A percentile compares a stretch with the other conserved stretches of the same genome.
phyloP scores from a whole-genome alignment of 2,888 invertebrate genomes.

The Orgyia antiqua region DNA sequence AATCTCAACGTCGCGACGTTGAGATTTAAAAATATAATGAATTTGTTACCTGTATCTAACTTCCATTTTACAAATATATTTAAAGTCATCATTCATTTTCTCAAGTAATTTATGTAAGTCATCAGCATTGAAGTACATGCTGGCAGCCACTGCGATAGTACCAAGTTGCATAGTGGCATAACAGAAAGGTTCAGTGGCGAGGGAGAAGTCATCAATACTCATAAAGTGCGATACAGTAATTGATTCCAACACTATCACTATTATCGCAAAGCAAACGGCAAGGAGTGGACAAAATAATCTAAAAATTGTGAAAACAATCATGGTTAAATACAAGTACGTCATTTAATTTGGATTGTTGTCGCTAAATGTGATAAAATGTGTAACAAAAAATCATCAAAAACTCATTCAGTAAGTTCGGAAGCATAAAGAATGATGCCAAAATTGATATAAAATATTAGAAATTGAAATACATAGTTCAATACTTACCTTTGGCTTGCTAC shows the following conservation, averaged over 20 bases:
- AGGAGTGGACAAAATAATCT: background rate
- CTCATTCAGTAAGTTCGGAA: too few species aligned
- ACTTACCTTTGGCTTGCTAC: too few species aligned
- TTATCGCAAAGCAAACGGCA: background rate
- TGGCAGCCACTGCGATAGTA: background rate
- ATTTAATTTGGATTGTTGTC: too few species aligned
- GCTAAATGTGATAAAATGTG: too few species aligned
- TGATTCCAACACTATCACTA: background rate
- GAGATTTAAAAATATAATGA: too few species aligned
- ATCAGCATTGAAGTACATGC: background rate
- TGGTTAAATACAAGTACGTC: too few species aligned
- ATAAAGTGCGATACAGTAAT: background rate
- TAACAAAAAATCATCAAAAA: too few species aligned
- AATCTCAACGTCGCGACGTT: too few species aligned
- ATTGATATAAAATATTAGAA: too few species aligned
- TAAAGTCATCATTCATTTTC: constrained; percentile 30
- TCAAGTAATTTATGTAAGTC: background rate
- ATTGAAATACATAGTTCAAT: too few species aligned
- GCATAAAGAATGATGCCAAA: too few species aligned
- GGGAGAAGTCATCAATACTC: background rate
- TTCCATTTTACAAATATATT: constrained; percentile 35
- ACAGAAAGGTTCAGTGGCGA: constrained; percentile 2
- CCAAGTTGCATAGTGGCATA: background rate
- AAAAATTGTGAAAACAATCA: too few species aligned
- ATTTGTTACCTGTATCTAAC: constrained; percentile 8